These are phyloP conservation scores for Micromesistius poutassou DNA, from an alignment of 2,797 vertebrate species.

Conservation along the genomic window DNA sequence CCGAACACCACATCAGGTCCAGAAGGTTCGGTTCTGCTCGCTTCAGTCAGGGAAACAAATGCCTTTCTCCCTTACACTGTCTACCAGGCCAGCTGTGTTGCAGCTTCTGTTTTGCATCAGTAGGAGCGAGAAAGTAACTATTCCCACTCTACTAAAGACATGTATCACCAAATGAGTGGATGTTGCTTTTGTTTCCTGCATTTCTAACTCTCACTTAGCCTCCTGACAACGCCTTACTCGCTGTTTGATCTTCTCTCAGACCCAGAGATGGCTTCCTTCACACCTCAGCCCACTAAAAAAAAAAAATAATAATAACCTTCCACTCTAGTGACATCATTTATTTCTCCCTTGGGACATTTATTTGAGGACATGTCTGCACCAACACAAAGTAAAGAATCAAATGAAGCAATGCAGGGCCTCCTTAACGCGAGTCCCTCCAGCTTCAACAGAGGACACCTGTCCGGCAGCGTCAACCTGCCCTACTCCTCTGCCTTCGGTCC, in stretches of 20 bases:
- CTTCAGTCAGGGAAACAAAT: neutral
- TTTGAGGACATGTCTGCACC: too few species aligned
- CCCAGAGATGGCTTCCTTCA: neutral
- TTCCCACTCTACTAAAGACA: neutral
- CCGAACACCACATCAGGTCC: neutral
- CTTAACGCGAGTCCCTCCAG: slow-evolving; percentile 67
- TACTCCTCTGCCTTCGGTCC: slow-evolving; percentile 79
- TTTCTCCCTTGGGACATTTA: neutral
- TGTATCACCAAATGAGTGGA: neutral
- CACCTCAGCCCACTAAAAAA: neutral
- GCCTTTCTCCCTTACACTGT: neutral
- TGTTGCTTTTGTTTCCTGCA: neutral
- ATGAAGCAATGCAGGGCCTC: neutral
- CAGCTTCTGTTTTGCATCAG: neutral
- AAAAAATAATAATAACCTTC: neutral
- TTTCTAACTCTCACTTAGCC: neutral
- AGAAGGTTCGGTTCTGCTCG: neutral
- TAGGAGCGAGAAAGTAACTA: neutral
- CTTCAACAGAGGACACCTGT: slow-evolving; percentile 89
- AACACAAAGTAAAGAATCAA: neutral
- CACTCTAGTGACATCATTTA: neutral
- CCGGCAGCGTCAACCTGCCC: slow-evolving; percentile 90
- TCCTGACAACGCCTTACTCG: neutral
- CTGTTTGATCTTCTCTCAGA: neutral
- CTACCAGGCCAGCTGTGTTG: neutral